Evolutionary conservation across 2,888 invertebrate species (phyloP), one percentile per base, ranked within the genome.

Genomic region (Trichogramma dendrolimi): DNA sequence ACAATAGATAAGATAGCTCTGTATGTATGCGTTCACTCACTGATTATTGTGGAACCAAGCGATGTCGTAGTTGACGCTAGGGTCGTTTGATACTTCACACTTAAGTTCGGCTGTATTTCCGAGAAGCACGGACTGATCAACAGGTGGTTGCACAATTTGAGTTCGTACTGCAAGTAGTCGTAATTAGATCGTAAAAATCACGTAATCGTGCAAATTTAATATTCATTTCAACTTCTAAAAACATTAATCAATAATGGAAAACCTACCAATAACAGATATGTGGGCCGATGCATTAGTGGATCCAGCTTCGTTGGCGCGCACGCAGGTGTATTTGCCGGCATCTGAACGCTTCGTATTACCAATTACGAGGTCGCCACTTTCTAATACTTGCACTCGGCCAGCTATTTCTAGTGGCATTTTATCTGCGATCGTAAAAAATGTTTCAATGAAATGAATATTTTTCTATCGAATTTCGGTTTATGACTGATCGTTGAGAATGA

Each of bases 81-180:
- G 90, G 81, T 97, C 96, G 73, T 91, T 92, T 46, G 92, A 92
- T 64, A 97, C 92, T 82, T 92, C 93, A 81, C 98, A 99, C 75
- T 94, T 94, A 68, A 99, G 82, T 52, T 92, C 91, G 10, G 96
- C 95, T 57, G 93, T 94, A 70, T 95, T 90, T 38, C 97, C 96
- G 65, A 97, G 85, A 66, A 97, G 86, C 39, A 96, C 94, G 67
- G 90, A 87, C 40, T 93, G 92, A 78, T 96, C 94, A 66, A 91
- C 92, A 58, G 96, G 96, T 59, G 96, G 95, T 71, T 92, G 91
- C 67, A 93, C 88, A 72, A 98, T 96, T 82, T 94, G 92, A 7
- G 96, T 96, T 71, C 94, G 86, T 75, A 94, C 96, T 92, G 81
- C 67, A 77, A 77, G 14, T 43, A 10, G 43, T 54, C 10, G 5